phyloP scores from a whole-genome alignment of 2,797 vertebrate species.

The Australoheros facetus region DNA sequence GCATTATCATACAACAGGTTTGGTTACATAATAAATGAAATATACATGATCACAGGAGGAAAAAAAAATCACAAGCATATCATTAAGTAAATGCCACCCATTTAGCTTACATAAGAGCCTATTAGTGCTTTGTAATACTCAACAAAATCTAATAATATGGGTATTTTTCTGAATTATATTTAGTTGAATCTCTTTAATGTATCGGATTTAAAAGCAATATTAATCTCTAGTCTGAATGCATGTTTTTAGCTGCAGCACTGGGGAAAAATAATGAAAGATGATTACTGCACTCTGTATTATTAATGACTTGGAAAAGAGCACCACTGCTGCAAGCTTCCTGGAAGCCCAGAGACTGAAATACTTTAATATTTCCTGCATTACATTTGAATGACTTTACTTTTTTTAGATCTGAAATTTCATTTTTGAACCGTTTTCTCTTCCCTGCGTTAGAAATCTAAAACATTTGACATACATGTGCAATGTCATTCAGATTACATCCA shows the following conservation, averaged over 20 bases:
- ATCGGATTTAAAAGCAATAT: slow-evolving; percentile 1
- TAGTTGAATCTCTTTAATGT: not conserved
- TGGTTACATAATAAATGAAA: slow-evolving; percentile 37
- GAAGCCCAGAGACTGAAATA: not conserved
- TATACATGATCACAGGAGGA: slow-evolving; percentile 10
- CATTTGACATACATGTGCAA: not conserved
- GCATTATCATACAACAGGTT: slow-evolving; percentile 37
- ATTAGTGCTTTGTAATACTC: not conserved
- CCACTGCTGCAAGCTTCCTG: slow-evolving; percentile 1
- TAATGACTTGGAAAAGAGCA: slow-evolving; percentile 15
- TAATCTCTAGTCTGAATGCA: not conserved
- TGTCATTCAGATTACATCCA: not conserved
- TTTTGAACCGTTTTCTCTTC: not conserved
- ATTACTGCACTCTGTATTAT: slow-evolving; percentile 36
- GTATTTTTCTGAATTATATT: not conserved
- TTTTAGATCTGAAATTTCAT: not conserved
- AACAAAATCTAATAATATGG: not conserved
- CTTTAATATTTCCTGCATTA: slow-evolving; percentile 7
- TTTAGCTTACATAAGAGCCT: not conserved
- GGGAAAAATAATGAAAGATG: slow-evolving; percentile 10
- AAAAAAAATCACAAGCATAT: not conserved
- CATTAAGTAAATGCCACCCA: not conserved
- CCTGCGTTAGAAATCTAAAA: not conserved
- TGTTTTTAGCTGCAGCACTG: not conserved
- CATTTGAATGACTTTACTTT: not conserved